Base-by-base conservation (phyloP, 2,113 vertebrate genomes). In the Callopanchax toddi region DNA sequence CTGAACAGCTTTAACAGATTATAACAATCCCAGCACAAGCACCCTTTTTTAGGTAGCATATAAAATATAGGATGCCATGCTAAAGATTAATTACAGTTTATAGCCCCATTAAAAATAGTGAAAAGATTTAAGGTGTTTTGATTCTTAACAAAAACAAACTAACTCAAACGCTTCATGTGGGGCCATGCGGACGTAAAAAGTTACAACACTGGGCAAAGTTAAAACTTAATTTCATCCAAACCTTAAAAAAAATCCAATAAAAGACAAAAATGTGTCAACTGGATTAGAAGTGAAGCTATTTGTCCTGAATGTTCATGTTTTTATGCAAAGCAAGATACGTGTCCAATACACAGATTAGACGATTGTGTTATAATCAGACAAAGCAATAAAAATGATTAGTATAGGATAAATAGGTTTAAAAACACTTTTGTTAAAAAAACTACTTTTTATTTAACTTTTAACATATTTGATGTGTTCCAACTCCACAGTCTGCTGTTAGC, bases 51-150 rank as follows among this genome's bases (percentile, higher is more conserved):
- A 67, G 70, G 62, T n/a, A 65, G 48, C 65, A 59, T 78, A 25
- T 44, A 53, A 78, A 43, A 69, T 42, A 26, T 45, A 1, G 46
- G 21, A 71, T 62, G 60, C 67, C 63, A 75, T 63, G 58, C 65
- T 72, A 70, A 74, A 68, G 70, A 81, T 72, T 74, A 45, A 72
- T 83, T 85, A 86, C 71, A 82, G 85, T 89, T 90, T 88, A 89
- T 77, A 76, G 78, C 44, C 34, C 65, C 21, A 69, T 37, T 89
- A 83, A 86, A n/a, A n/a, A n/a, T n/a, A n/a, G n/a, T n/a, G n/a
- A n/a, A 82, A 59, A 46, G 22, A 25, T 69, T 81, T 36, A 55
- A 58, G 45, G 64, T 71, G 65, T 73, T 84, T 32, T 43, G 18
- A 71, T 76, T 63, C 17, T 67, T n/a, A 45, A 52, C 43, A 39